Conservation (phyloP, 2,113 vertebrate species). For the Phalacrocorax aristotelis region DNA sequence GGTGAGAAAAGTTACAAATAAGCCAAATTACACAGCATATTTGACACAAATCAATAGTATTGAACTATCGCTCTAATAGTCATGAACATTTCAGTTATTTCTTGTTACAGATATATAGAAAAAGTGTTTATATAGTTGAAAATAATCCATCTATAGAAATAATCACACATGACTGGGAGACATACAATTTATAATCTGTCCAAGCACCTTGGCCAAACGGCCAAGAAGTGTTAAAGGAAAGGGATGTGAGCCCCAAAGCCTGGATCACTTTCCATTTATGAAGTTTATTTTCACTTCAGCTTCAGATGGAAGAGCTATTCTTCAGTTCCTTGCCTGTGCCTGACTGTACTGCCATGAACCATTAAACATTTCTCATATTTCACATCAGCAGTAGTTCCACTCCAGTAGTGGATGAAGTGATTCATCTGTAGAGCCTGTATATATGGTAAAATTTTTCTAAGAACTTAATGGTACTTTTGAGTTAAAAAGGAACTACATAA, state of each 20-base stretch:
- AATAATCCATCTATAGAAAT: neutral
- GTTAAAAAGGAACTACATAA: neutral
- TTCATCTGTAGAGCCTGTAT: neutral
- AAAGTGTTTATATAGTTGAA: neutral
- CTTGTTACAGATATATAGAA: neutral
- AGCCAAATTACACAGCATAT: neutral
- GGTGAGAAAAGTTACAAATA: neutral
- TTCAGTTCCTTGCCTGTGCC: neutral
- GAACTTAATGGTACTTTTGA: neutral
- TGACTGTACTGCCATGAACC: neutral
- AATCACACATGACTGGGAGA: neutral
- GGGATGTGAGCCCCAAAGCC: neutral
- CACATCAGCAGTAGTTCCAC: neutral
- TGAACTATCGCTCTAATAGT: neutral
- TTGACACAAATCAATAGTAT: neutral
- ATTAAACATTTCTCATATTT: neutral
- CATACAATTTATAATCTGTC: accelerated
- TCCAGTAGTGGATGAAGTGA: neutral
- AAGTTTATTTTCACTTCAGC: neutral
- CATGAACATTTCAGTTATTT: neutral
- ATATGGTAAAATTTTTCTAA: neutral
- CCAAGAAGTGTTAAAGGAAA: neutral
- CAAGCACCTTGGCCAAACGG: neutral
- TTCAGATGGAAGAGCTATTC: neutral
- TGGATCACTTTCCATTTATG: neutral